Base-by-base conservation (phyloP, 2,888 invertebrate species). In the Lucinisca nassula region DNA sequence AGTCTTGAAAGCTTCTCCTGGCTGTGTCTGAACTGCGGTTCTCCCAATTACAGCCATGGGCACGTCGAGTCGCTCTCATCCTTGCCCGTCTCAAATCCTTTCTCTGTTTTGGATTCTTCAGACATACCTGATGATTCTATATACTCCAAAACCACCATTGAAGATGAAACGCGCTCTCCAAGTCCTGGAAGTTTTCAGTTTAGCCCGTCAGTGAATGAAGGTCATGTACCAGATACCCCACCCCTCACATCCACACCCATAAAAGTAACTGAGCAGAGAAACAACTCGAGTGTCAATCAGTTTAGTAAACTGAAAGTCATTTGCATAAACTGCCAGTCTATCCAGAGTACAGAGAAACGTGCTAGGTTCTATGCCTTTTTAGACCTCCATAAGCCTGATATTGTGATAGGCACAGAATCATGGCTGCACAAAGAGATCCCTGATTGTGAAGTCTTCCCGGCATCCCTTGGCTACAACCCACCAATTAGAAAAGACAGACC, bases 291-390 rank as follows among this genome's bases (percentile, higher is more conserved):
- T 17, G 17, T 61, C 8, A 24, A 61, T 61, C 27, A 30, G 17
- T 61, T 61, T 27, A 61, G 61, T 30, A 61, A 61, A 61, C 61
- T 61, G 30, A 61, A 61, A 30, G 61, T 61, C 61, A 27, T 61
- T 30, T 30, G 30, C 30, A 30, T 61, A 27, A 61, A 61, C 61
- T 61, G 61, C 61, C 61, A 61, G 61, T 61, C 61, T 4, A 61
- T 61, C 30, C 61, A 61, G 30, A 24, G 61, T 27, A 10, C 30
- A 61, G 61, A 61, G 61, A 61, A 61, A 30, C 27, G 61, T 30
- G 61, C 61, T 17, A 61, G 61, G 61, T 61, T 61, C 27, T 61
- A 61, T 27, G 61, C 61, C 30, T 27, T 61, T 6, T 27, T 61
- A 61, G 61, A 61, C 27, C 8, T 30, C 8, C 61, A 61, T 30